phyloP scores from a whole-genome alignment of 2,888 invertebrate genomes.

The Trissoscelio sp. region DNA sequence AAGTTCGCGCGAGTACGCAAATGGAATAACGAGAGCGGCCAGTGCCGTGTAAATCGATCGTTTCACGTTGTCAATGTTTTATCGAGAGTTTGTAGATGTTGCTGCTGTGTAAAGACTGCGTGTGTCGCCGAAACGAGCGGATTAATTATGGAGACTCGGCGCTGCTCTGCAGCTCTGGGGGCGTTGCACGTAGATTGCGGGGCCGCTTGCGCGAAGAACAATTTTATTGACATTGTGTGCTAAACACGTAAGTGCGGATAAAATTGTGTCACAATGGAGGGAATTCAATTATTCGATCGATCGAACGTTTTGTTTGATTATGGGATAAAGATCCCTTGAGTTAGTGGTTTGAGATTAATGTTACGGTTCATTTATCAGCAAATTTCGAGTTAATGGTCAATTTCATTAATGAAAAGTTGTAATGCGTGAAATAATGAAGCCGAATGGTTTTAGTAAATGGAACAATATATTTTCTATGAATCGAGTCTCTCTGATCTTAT shows the following conservation, averaged over 20 bases:
- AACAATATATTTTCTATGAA: not conserved
- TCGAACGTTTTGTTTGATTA: constrained; percentile 32
- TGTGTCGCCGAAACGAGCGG: constrained; percentile 28
- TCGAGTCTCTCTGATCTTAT: not conserved
- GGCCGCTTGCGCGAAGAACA: not conserved
- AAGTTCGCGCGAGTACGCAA: constrained; percentile 50
- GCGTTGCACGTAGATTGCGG: not conserved
- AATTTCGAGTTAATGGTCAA: constrained; percentile 30
- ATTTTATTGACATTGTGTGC: constrained; percentile 34
- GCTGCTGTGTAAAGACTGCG: constrained; percentile 54
- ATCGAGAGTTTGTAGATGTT: constrained; percentile 16
- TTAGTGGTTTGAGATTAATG: constrained; percentile 23
- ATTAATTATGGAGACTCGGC: constrained; percentile 52
- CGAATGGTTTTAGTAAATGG: not conserved
- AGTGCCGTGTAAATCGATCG: constrained; percentile 52
- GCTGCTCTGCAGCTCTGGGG: not conserved
- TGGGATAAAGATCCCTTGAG: constrained; percentile 22
- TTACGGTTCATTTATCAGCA: constrained; percentile 26
- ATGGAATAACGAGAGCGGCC: constrained; percentile 44
- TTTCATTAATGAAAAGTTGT: constrained; percentile 42
- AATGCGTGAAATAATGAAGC: constrained; percentile 3
- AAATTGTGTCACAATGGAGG: constrained; percentile 34
- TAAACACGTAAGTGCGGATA: constrained; percentile 24
- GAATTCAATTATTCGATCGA: constrained; percentile 29
- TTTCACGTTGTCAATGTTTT: constrained; percentile 41